Conservation (phyloP, 1,140 invertebrate genomes). For the Diuraphis noxia region DNA sequence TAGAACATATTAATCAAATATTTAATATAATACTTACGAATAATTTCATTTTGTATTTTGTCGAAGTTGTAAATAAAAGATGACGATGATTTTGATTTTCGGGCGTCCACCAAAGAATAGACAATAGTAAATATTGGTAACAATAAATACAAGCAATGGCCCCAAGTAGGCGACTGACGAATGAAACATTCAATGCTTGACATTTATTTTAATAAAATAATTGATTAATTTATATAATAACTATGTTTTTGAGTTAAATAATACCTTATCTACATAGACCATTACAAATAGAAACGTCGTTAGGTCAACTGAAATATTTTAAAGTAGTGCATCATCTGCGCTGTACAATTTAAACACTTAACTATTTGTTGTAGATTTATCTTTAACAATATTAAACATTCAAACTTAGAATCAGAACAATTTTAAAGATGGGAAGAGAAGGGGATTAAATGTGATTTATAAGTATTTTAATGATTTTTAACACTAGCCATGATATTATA, state of each 20-base stretch:
- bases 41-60: background rate
- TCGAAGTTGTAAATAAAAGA: background rate
- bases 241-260: background rate
- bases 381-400: background rate
- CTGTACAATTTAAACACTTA: background rate
- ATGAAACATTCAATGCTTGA: background rate
- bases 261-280: background rate
- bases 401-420: background rate
- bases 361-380: background rate
- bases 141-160: background rate
- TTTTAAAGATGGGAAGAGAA: background rate
- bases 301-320: background rate
- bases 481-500: too few relatives aligned
- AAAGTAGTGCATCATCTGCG: background rate
- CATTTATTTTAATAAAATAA: background rate
- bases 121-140: background rate
- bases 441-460: background rate
- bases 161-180: background rate
- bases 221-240: background rate
- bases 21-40: background rate
- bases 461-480: background rate
- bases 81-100: background rate
- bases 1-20: background rate
- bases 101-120: background rate
- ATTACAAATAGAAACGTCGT: background rate